Evolutionary conservation across 2,797 vertebrate species (phyloP).

Genomic region (Muraenolepis orangiensis): DNA sequence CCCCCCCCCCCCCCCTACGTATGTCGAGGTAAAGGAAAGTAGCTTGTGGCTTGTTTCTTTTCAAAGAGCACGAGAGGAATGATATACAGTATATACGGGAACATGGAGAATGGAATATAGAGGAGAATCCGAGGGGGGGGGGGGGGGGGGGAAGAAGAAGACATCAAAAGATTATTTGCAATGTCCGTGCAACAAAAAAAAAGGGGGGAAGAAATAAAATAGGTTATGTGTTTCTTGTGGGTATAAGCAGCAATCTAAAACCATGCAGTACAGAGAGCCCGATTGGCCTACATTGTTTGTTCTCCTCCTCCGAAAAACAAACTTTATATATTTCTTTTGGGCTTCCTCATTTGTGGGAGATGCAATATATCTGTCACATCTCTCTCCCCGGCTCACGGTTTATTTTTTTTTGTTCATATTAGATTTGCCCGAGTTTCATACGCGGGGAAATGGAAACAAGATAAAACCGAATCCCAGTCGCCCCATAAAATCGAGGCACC

Average conservation of each 20-base stretch:
- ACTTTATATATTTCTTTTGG: neutral
- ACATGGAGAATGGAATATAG: neutral
- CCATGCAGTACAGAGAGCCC: neutral
- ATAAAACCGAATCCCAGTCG: neutral
- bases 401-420: neutral
- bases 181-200: neutral
- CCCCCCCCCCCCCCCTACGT: slow-evolving; percentile 36
- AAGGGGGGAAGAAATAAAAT: neutral
- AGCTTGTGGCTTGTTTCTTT: slow-evolving; percentile 22
- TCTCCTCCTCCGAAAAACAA: neutral
- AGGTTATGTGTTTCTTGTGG: slow-evolving; percentile 12
- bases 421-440: neutral
- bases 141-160: neutral
- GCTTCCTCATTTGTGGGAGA: neutral
- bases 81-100: neutral
- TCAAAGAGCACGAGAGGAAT: neutral
- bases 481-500: neutral
- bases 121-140: neutral
- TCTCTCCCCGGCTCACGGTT: neutral
- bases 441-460: neutral
- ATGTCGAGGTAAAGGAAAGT: slow-evolving; percentile 25
- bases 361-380: slow-evolving; percentile 1
- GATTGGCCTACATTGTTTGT: neutral
- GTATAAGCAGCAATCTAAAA: slow-evolving; percentile 19
- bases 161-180: neutral